Conservation (phyloP, 2,113 vertebrate genomes). For the Puffinus mauretanicus region DNA sequence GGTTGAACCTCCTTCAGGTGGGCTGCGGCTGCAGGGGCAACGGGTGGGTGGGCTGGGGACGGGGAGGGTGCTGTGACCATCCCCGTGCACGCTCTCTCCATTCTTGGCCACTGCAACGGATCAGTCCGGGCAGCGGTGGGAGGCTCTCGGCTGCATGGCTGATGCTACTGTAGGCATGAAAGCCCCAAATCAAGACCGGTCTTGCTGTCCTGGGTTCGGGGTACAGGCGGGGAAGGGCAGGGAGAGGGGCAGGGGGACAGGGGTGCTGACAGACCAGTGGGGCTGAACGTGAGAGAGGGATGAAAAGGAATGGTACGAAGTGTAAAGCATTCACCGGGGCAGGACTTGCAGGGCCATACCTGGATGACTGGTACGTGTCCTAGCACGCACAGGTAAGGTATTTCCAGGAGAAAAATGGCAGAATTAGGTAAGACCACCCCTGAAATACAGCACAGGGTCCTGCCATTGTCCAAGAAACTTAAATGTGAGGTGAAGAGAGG, state of each 20-base stretch:
- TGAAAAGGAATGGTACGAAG: not conserved
- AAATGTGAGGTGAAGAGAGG: not conserved
- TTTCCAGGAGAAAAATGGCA: not conserved
- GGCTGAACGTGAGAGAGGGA: not conserved
- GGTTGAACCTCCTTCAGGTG: too few relatives aligned
- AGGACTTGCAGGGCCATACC: not conserved
- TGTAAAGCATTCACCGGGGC: accelerated
- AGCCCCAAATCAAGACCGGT: not conserved
- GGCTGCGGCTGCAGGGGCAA: not conserved
- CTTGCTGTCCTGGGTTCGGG: not conserved
- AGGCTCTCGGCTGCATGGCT: not conserved
- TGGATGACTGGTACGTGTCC: not conserved
- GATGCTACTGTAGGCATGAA: accelerated
- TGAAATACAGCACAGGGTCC: not conserved
- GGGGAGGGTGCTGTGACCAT: not conserved
- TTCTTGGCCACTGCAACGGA: not conserved
- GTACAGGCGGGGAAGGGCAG: not conserved
- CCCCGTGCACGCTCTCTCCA: accelerated
- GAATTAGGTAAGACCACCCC: not conserved
- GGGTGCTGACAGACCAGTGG: not conserved
- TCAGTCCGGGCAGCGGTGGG: not conserved
- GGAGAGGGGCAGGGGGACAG: not conserved
- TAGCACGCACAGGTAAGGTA: not conserved
- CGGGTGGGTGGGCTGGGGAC: not conserved
- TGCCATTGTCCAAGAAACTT: not conserved